These are phyloP conservation scores for Noctua comes DNA, from an alignment of 2,888 invertebrate genomes.

Conservation along the genomic window DNA sequence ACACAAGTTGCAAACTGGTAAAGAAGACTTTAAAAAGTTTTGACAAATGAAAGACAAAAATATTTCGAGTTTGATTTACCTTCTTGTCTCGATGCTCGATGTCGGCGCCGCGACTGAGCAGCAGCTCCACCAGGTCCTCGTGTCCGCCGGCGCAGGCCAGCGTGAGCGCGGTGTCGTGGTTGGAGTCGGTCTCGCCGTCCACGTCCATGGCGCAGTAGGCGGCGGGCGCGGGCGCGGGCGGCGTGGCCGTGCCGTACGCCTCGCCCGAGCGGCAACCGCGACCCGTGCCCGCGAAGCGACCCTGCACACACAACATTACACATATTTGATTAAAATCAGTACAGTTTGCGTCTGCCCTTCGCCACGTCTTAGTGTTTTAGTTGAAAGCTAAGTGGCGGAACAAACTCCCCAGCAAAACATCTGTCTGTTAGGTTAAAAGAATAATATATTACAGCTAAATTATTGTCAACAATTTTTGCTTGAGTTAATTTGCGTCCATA, in stretches of 20 bases:
- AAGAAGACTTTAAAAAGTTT: neutral
- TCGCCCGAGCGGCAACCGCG: conserved; percentile 74
- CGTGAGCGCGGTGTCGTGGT: conserved; percentile 99
- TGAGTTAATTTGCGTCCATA: neutral
- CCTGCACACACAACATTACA: conserved; percentile 60
- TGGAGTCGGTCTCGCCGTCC: conserved; percentile 99
- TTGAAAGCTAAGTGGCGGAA: neutral
- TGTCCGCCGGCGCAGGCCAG: conserved; percentile 99
- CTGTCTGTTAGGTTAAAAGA: neutral
- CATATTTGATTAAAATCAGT: neutral
- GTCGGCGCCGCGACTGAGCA: conserved; percentile 97
- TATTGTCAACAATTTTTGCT: neutral
- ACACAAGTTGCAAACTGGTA: neutral
- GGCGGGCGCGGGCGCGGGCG: conserved; percentile 86
- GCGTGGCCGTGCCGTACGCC: conserved; percentile 77
- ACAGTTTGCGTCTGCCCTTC: neutral
- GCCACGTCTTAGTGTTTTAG: neutral
- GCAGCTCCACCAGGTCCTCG: conserved; percentile 97
- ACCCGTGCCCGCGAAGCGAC: conserved; percentile 76
- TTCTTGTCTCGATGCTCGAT: conserved; percentile 99
- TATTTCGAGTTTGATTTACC: conserved; percentile 66
- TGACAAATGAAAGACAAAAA: neutral
- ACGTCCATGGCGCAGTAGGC: conserved; percentile 96
- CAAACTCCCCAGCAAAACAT: neutral
- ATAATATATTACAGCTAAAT: neutral